Evolutionary conservation across 2,113 vertebrate species (phyloP).

Genomic region (Chaenocephalus aceratus): DNA sequence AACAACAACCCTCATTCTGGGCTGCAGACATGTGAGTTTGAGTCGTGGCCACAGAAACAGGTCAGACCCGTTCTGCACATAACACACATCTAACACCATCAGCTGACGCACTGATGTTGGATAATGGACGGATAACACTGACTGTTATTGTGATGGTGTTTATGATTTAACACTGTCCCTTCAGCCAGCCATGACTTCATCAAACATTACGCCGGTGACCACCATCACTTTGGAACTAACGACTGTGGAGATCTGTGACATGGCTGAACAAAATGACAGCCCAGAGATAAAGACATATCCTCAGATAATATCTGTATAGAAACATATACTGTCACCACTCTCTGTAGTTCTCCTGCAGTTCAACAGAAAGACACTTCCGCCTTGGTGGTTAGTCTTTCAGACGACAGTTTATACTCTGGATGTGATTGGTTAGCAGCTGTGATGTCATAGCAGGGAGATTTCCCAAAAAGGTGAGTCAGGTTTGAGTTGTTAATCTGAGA

Average conservation of each 20-base stretch:
- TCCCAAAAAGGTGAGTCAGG: slow-evolving; percentile 39
- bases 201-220: background rate
- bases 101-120: slow-evolving; percentile 21
- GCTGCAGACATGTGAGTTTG: slow-evolving; percentile 4
- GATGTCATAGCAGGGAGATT: slow-evolving; percentile 31
- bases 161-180: background rate
- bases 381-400: background rate
- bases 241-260: too few relatives aligned
- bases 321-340: background rate
- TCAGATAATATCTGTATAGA: background rate
- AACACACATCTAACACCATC: slow-evolving; percentile 15
- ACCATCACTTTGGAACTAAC: too few relatives aligned
- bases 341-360: slow-evolving; percentile 42
- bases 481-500: background rate
- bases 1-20: background rate
- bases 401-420: background rate
- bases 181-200: background rate
- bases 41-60: background rate
- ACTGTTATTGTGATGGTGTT: background rate
- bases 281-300: too few relatives aligned
- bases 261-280: too few relatives aligned
- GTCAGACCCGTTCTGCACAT: too few relatives aligned
- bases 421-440: slow-evolving; percentile 37
- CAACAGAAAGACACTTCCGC: slow-evolving; percentile 43
- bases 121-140: background rate